Evolutionary conservation across 2,113 vertebrate genomes (phyloP).

Genomic region (Nestor notabilis): DNA sequence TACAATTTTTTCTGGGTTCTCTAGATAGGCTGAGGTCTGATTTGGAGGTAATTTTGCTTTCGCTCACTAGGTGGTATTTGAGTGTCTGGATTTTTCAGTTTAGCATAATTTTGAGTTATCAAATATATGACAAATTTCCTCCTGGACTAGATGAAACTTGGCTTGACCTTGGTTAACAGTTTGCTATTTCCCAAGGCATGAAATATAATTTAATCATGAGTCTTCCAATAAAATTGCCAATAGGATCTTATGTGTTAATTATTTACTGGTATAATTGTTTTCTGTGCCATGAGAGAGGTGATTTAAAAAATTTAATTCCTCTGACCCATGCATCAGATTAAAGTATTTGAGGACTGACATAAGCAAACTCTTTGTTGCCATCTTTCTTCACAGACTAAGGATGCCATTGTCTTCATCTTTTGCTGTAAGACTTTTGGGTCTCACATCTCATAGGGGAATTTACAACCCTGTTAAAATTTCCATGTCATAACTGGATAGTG

Average conservation of each 20-base stretch:
- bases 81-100: background rate
- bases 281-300: background rate
- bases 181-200: background rate
- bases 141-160: background rate
- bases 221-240: background rate
- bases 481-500: rapidly evolving
- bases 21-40: background rate
- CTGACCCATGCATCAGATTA: background rate
- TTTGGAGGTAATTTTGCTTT: background rate
- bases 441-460: background rate
- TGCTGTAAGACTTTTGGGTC: background rate
- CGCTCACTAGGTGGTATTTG: background rate
- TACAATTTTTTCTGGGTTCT: background rate
- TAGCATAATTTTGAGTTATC: background rate
- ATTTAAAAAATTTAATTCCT: background rate
- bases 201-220: conserved; percentile 13
- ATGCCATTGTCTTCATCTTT: background rate
- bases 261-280: conserved; percentile 22
- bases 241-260: background rate
- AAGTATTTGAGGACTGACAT: background rate
- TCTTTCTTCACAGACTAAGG: background rate
- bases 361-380: background rate
- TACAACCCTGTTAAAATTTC: background rate
- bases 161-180: background rate
- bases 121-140: background rate